Evolutionary conservation across 1,140 invertebrate species (phyloP).

Genomic region (Papilio polytes): DNA sequence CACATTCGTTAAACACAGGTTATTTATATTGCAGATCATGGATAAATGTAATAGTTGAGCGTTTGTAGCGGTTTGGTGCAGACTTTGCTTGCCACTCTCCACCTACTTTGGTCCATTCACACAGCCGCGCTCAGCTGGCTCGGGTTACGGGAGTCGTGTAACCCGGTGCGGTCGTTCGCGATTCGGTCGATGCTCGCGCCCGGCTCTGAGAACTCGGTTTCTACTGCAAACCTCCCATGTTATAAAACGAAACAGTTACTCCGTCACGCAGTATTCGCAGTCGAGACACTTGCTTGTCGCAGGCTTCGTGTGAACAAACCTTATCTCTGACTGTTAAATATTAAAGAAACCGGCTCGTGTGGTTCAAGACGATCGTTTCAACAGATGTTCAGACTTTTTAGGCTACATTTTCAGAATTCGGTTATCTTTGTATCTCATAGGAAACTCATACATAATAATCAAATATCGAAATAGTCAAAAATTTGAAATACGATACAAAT

Average conservation of each 20-base stretch:
- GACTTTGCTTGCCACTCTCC: background rate
- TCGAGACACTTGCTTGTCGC: conserved; percentile 39
- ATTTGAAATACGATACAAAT: background rate
- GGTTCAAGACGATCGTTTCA: conserved; percentile 46
- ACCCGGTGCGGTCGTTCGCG: conserved; percentile 58
- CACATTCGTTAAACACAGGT: background rate
- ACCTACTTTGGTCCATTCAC: conserved; percentile 54
- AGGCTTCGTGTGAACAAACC: conserved; percentile 42
- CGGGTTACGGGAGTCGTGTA: conserved; percentile 71
- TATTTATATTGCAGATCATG: background rate
- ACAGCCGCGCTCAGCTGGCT: conserved; percentile 65
- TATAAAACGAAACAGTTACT: conserved; percentile 73
- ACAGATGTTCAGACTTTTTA: conserved; percentile 55
- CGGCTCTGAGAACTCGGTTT: conserved; percentile 66
- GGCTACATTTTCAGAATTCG: background rate
- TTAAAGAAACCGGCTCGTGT: conserved; percentile 66
- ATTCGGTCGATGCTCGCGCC: conserved; percentile 61
- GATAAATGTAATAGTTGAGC: background rate
- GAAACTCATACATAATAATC: background rate
- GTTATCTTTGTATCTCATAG: background rate
- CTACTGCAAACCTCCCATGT: conserved; percentile 67
- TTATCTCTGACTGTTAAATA: conserved; percentile 59
- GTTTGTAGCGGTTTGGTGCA: conserved; percentile 8
- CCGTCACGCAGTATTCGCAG: conserved; percentile 69
- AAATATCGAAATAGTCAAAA: background rate